Evolutionary conservation across 2,113 vertebrate genomes (phyloP).

Genomic region (Ageneiosus marmoratus): DNA sequence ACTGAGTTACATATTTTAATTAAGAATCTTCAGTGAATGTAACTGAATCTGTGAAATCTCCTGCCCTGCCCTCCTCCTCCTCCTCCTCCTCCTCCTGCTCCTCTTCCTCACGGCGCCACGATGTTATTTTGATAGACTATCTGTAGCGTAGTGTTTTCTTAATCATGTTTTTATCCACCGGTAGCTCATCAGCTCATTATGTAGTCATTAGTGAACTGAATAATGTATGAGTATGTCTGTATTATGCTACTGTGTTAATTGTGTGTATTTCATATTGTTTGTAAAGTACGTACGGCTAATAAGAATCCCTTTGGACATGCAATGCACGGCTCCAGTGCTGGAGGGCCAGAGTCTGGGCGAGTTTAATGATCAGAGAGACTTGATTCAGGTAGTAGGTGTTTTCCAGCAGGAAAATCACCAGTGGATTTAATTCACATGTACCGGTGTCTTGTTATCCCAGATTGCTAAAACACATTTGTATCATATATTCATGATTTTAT

Average conservation of each 20-base stretch:
- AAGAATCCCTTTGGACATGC: conserved; percentile 1
- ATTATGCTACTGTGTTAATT: not conserved
- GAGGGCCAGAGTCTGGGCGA: not conserved
- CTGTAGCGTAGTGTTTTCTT: not conserved
- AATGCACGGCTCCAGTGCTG: not conserved
- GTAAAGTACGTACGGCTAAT: not conserved
- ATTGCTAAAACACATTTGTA: not conserved
- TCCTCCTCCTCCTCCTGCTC: not conserved
- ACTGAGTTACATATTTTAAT: not conserved
- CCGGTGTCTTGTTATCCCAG: not conserved
- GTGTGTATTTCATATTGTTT: conserved; percentile 17
- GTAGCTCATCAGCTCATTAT: conserved; percentile 17
- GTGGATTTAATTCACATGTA: not conserved
- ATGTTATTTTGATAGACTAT: not conserved
- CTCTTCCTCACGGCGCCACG: not conserved
- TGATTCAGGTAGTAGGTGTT: not conserved
- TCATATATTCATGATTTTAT: not conserved
- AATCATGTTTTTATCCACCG: conserved; percentile 5
- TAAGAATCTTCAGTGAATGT: not conserved
- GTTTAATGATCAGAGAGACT: not conserved
- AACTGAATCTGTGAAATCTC: not conserved
- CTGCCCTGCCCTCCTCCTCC: not conserved
- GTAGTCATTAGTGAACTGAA: not conserved
- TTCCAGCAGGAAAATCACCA: not conserved
- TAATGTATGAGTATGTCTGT: conserved; percentile 2